Base-by-base conservation (phyloP, 2,113 vertebrate genomes). In the Laticauda colubrina region DNA sequence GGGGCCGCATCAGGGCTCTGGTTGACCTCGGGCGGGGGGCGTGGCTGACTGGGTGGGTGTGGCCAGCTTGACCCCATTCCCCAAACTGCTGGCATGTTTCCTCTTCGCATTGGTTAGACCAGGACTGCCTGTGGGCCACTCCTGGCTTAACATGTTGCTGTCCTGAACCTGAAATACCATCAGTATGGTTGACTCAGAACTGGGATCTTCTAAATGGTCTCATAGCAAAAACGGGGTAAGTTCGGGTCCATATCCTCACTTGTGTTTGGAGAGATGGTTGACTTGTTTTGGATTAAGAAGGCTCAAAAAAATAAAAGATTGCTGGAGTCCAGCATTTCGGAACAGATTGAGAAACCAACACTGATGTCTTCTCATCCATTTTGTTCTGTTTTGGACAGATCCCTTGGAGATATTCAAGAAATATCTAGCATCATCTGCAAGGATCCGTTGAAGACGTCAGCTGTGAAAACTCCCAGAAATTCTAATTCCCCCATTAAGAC, bases 381-480 rank as follows among this genome's bases (percentile, higher is more conserved):
- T 39, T 54, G 24, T 92, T 39, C 26, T 51, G 10, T 89, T 48
- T 57, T 23, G 39, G 15, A 94, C 94, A 98, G 98, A 75, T 98
- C 97, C 0, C 85, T 95, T 93, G 91, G 93, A 91, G 98, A 98
- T 89, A 97, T 98, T 95, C 97, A 98, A 94, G 97, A 98, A 88
- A 95, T 98, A 92, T 98, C 98, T 0, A 97, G 97, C 92, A 98
- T 98, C 92, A 92, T 95, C 45, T 96, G 0, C 3, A 97, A 96
- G 3, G 43, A 92, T 89, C 94, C 34, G 91, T 92, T 4, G 26
- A 95, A 95, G 61, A 94, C 54, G 53, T 0, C 12, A 2, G 90
- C 90, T 3, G 96, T 94, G 54, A 90, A 21, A 93, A 97, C 96
- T 0, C 96, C 97, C 20, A 87, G 51, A 93, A 93, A 15, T 51